Evolutionary conservation across 2,113 vertebrate species (phyloP).

Genomic region (human): DNA sequence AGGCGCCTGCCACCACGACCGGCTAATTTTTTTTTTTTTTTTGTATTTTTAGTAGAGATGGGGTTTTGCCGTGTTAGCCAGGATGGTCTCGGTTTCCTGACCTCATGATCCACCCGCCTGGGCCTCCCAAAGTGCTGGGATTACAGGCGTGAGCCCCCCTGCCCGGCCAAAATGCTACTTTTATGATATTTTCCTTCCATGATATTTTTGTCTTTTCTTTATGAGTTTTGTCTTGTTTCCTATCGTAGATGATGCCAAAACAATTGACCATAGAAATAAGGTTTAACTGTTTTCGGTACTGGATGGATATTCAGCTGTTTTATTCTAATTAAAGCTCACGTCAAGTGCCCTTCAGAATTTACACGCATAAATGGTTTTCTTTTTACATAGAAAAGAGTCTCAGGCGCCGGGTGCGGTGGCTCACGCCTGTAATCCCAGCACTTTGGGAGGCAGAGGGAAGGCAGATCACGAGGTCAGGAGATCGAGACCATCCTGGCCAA

Average conservation of each 20-base stretch:
- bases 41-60: too few relatives aligned
- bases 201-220: neutral
- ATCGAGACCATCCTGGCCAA: too few relatives aligned
- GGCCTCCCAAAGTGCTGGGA: too few relatives aligned
- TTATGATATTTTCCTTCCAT: neutral
- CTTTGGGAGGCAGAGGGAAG: too few relatives aligned
- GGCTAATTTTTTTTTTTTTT: too few relatives aligned
- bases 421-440: too few relatives aligned
- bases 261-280: neutral
- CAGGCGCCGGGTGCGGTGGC: too few relatives aligned
- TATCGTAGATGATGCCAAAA: neutral
- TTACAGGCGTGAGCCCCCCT: too few relatives aligned
- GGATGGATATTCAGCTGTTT: neutral
- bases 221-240: neutral
- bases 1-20: rapidly evolving
- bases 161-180: neutral
- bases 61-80: too few relatives aligned
- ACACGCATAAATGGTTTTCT: neutral
- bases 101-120: too few relatives aligned
- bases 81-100: too few relatives aligned
- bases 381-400: neutral
- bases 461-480: too few relatives aligned
- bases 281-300: neutral
- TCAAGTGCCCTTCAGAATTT: neutral
- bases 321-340: neutral